Evolutionary conservation across 2,797 vertebrate genomes (phyloP).

Genomic region (Delichon dasypus): DNA sequence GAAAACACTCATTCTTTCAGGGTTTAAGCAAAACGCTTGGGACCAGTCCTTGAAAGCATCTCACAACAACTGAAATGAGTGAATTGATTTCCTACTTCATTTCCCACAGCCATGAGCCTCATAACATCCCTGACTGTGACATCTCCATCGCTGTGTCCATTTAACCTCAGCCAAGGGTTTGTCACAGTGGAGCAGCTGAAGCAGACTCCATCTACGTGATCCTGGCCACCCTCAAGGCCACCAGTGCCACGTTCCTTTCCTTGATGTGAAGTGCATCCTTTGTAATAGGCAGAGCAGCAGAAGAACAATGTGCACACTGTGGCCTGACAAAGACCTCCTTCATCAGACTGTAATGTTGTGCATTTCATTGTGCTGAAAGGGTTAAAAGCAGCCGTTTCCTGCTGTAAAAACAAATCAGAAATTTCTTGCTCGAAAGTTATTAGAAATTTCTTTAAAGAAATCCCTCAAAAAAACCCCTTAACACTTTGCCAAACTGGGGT

Average conservation of each 20-base stretch:
- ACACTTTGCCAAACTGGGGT: accelerated
- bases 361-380: not conserved
- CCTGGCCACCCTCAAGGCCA: not conserved
- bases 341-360: not conserved
- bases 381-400: not conserved
- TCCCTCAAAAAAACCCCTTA: accelerated
- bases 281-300: not conserved
- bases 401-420: not conserved
- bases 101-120: not conserved
- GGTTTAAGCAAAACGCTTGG: not conserved
- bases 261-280: not conserved
- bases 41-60: not conserved
- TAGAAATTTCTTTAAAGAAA: not conserved
- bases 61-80: not conserved
- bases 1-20: not conserved
- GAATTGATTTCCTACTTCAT: not conserved
- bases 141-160: not conserved
- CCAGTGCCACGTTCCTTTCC: not conserved
- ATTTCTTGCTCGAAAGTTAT: not conserved
- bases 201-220: not conserved
- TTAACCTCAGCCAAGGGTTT: not conserved
- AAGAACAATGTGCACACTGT: not conserved
- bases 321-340: slow-evolving; percentile 7
- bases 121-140: not conserved
- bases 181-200: not conserved